Percentiles rank a stretch among this genome's conserved stretches.
phyloP scores from a whole-genome alignment of 2,888 invertebrate species.

The Zaprionus bogoriensis region DNA sequence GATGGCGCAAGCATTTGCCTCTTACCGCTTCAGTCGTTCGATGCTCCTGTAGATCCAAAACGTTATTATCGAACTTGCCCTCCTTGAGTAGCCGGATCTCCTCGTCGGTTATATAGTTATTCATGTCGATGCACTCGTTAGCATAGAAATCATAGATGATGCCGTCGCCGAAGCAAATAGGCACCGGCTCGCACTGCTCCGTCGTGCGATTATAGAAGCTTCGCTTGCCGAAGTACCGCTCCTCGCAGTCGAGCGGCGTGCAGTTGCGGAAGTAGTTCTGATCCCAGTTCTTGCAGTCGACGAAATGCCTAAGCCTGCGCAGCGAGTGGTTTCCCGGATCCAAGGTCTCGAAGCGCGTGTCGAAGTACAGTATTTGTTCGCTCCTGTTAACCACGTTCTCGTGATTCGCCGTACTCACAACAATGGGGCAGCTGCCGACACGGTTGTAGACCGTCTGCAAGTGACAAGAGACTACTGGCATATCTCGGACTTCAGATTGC shows the following conservation, averaged over 20 bases:
- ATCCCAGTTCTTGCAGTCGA: constrained; percentile 81
- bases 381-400: constrained; percentile 51
- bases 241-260: constrained; percentile 84
- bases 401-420: constrained; percentile 58
- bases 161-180: constrained; percentile 22
- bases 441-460: constrained; percentile 79
- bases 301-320: constrained; percentile 57
- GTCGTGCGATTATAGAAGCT: constrained; percentile 83
- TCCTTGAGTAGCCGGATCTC: constrained; percentile 52
- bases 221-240: constrained; percentile 84
- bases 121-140: constrained; percentile 61
- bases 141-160: constrained; percentile 53
- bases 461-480: neutral
- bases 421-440: constrained; percentile 77
- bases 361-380: constrained; percentile 65
- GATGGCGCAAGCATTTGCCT: constrained; percentile 14
- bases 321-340: constrained; percentile 62
- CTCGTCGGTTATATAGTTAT: constrained; percentile 51
- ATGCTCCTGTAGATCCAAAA: constrained; percentile 33
- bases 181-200: constrained; percentile 70
- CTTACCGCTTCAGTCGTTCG: constrained; percentile 14
- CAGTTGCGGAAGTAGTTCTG: constrained; percentile 84
- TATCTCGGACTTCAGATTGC: neutral
- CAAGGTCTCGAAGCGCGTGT: constrained; percentile 73
- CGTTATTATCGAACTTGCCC: constrained; percentile 50